Conservation (phyloP, 2,797 vertebrate genomes). For the Gobionotothen gibberifrons region DNA sequence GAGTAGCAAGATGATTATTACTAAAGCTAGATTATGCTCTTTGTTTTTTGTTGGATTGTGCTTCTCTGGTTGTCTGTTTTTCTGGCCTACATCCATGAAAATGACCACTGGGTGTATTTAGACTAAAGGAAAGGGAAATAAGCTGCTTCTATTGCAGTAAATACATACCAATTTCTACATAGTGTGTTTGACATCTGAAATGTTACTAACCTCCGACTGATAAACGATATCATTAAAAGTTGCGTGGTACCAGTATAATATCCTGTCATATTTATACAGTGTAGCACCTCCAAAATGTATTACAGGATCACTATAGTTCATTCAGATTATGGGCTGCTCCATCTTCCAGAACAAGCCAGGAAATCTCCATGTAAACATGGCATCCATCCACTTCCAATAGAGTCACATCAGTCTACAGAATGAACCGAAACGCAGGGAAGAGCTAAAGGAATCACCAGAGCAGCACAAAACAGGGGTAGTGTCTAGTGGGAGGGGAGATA, state of each 20-base stretch:
- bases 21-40: conserved; percentile 21
- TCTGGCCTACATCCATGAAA: not conserved
- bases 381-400: conserved; percentile 59
- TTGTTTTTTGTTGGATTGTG: conserved; percentile 27
- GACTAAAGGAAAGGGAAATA: not conserved
- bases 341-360: conserved; percentile 61
- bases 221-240: conserved; percentile 12
- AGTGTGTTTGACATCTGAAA: not conserved
- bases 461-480: conserved; percentile 59
- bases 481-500: conserved; percentile 66
- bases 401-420: conserved; percentile 58
- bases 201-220: conserved; percentile 6
- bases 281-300: conserved; percentile 38
- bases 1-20: conserved; percentile 39
- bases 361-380: conserved; percentile 73
- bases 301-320: conserved; percentile 42
- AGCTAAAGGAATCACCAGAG: conserved; percentile 64
- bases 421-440: conserved; percentile 43
- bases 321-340: conserved; percentile 50
- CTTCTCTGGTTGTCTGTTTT: conserved; percentile 2
- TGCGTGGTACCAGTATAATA: not conserved
- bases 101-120: not conserved
- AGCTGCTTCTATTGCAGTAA: not conserved
- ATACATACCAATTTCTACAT: not conserved
- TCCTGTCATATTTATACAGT: conserved; percentile 27